Evolutionary conservation across 2,797 vertebrate genomes (phyloP), one percentile per base, ranked within the genome.

Genomic region (Clarias pachynema): DNA sequence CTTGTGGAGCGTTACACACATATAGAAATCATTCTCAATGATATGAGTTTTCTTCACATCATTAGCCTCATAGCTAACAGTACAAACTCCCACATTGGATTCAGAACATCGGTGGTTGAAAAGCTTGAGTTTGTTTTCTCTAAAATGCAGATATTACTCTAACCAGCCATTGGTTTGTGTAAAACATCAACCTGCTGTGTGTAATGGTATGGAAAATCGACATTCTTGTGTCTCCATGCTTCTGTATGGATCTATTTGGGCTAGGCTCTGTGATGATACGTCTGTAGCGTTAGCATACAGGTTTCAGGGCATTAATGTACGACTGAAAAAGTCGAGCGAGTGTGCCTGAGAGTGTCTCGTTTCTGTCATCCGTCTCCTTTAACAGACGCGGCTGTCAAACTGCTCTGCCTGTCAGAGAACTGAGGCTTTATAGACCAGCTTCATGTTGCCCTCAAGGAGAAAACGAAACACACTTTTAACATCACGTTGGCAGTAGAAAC

Each of bases 371-470:
- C 5, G 5, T 60, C 75, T 78, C 56, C 75, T 12, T 60, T 37
- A 37, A 34, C 53, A 59, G 74, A 77, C 31, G 56, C 74, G 24
- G 74, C 29, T 79, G 83, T 87, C 79, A 78, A 53, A 78, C 56
- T 26, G 68, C 86, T 63, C 60, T 37, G 75, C 70, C 79, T 84
- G 53, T 72, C 79, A 85, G 57, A 72, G 62, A 22, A 29, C 53
- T 6, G 20, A 34, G 56, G 22, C 74, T 59, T 59, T 77, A 77
- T 59, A 78, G 56, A 37, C 31, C 75, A 24, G 56, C 75, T 78
- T 78, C 20, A n/a, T 78, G 75, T n/a, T 37, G 56, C 75, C 56
- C 75, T 60, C 31, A 0, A 37, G 56, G 75, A 60, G 24, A 29
- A 22, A 15, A 44, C 24, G 22, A 24, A 69, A 37, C 5, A 2